Conservation (phyloP, 2,888 invertebrate genomes). For the Chaetoderma sp. region DNA sequence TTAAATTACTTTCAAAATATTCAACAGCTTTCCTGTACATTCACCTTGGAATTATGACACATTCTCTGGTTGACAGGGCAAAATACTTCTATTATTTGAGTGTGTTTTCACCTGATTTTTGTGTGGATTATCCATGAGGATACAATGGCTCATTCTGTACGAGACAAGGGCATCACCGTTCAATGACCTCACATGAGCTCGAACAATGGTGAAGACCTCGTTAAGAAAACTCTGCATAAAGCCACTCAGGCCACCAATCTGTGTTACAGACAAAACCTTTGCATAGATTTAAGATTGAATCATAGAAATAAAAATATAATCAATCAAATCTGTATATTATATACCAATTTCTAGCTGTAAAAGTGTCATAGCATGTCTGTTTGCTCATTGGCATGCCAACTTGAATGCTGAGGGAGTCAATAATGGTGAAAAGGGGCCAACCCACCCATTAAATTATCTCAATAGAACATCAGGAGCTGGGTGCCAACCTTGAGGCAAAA, state of each 20-base stretch:
- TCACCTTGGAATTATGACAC: too few relatives aligned
- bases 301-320: not conserved
- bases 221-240: slow-evolving; percentile 94
- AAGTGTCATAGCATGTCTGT: not conserved
- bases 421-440: too few relatives aligned
- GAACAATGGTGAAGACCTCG: slow-evolving; percentile 91
- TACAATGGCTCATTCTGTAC: slow-evolving; percentile 91
- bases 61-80: too few relatives aligned
- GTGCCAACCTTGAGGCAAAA: too few relatives aligned
- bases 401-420: too few relatives aligned
- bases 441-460: too few relatives aligned
- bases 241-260: slow-evolving; percentile 91
- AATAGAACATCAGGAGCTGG: too few relatives aligned
- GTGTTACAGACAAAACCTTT: slow-evolving; percentile 10
- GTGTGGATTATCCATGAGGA: slow-evolving; percentile 91
- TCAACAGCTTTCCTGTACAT: too few relatives aligned
- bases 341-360: not conserved
- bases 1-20: too few relatives aligned
- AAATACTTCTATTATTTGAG: too few relatives aligned
- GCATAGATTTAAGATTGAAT: not conserved
- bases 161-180: slow-evolving; percentile 96
- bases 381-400: too few relatives aligned
- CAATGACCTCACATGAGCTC: slow-evolving; percentile 91
- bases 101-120: slow-evolving; percentile 99
- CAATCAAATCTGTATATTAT: too few relatives aligned